Evolutionary conservation across 2,113 vertebrate genomes (phyloP).

Genomic region (Pseudonaja textilis): DNA sequence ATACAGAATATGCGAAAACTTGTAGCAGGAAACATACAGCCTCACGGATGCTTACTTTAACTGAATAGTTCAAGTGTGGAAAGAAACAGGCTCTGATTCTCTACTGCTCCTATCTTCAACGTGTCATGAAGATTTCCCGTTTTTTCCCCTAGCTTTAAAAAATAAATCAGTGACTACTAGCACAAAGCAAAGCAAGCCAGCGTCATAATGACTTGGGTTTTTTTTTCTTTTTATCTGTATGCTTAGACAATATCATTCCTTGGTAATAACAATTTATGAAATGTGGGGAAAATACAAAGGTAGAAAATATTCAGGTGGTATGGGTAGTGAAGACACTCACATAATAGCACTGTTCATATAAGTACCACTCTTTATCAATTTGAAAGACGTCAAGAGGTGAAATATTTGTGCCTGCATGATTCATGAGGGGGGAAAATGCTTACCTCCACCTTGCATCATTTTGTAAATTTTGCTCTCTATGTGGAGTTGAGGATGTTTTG

Average conservation of each 20-base stretch:
- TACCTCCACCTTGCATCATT: conserved; percentile 98
- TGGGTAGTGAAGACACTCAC: neutral
- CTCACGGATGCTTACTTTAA: neutral
- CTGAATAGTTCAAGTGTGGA: neutral
- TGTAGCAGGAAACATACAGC: neutral
- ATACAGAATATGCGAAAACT: neutral
- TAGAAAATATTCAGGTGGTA: neutral
- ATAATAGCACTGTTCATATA: neutral
- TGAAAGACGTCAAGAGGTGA: neutral
- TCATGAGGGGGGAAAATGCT: neutral
- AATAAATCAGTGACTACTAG: neutral
- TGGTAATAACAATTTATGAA: neutral
- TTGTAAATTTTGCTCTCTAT: conserved; percentile 99
- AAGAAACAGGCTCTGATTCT: neutral
- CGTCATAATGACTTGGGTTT: too few species aligned
- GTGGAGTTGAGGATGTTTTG: conserved; percentile 96
- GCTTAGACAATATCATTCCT: neutral
- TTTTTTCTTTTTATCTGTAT: neutral
- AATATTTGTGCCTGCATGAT: neutral
- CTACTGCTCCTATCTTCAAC: neutral
- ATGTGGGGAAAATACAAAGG: neutral
- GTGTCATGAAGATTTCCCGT: neutral
- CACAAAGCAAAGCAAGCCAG: neutral
- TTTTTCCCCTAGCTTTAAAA: neutral
- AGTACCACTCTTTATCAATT: neutral